Conservation (phyloP, 2,888 invertebrate genomes). For the Carabus problematicus region DNA sequence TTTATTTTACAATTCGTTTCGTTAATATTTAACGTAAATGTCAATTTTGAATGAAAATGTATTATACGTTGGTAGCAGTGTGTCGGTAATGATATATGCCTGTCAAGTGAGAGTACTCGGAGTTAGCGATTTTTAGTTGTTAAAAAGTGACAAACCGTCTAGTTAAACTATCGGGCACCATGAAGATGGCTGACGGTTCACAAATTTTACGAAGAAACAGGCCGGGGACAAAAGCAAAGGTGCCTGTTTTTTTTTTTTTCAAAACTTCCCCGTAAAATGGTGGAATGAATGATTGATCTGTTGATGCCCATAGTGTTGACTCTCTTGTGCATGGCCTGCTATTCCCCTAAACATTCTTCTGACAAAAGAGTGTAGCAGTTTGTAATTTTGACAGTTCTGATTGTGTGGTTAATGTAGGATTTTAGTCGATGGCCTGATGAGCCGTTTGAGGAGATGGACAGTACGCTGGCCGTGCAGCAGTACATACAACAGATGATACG, state of each 20-base stretch:
- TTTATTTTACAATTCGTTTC: too few species aligned
- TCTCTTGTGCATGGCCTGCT: background rate
- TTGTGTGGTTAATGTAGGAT: constrained; percentile 67
- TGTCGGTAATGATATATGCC: background rate
- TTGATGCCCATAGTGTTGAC: background rate
- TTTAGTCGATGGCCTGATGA: constrained; percentile 99
- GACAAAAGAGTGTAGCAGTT: background rate
- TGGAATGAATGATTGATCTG: constrained; percentile 1
- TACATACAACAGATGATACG: constrained; percentile 98
- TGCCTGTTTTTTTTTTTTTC: constrained; percentile 53
- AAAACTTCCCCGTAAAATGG: constrained; percentile 39
- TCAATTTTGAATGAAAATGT: background rate
- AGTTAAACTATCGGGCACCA: constrained; percentile 56
- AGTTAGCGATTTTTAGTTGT: constrained; percentile 28
- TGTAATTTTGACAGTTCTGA: constrained; percentile 20
- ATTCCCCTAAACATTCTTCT: too few species aligned
- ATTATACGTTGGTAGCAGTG: constrained; percentile 18
- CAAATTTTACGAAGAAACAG: constrained; percentile 87
- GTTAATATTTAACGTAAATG: too few species aligned
- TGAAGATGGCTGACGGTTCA: constrained; percentile 86
- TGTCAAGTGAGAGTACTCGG: constrained; percentile 22
- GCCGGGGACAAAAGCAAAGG: constrained; percentile 90
- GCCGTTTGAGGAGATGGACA: constrained; percentile 99
- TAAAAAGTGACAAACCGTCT: constrained; percentile 35
- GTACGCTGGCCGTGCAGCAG: constrained; percentile 97